Conservation (phyloP, 2,888 invertebrate species). For the Yponomeuta sedellus region DNA sequence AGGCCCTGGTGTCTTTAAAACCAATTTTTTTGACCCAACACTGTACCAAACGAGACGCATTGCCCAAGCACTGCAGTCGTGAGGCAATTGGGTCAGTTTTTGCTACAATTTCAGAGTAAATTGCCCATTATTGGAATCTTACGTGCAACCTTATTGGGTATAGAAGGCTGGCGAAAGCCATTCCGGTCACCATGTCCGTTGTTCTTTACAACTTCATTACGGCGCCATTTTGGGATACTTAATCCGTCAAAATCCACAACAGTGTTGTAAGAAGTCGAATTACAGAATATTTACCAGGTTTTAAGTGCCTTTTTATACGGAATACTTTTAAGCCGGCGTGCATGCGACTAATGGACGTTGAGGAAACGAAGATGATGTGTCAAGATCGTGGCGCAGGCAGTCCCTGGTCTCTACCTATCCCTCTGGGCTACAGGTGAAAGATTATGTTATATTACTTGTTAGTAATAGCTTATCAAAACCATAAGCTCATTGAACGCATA, state of each 20-base stretch:
- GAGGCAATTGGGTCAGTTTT: neutral
- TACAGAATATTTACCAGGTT: too few relatives aligned
- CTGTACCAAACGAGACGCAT: neutral
- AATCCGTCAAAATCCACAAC: neutral
- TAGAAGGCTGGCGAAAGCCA: neutral
- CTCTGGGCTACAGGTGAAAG: too few relatives aligned
- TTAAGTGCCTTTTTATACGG: too few relatives aligned
- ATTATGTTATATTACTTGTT: too few relatives aligned
- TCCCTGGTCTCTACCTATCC: too few relatives aligned
- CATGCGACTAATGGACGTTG: too few relatives aligned
- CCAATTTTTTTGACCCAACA: neutral
- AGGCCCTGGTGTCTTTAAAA: neutral
- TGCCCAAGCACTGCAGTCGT: neutral
- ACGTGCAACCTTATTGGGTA: neutral
- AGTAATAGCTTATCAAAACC: too few relatives aligned
- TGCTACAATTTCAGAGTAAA: neutral
- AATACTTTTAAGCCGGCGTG: too few relatives aligned
- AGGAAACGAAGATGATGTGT: too few relatives aligned
- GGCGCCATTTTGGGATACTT: neutral
- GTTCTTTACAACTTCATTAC: neutral
- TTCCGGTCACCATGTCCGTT: neutral
- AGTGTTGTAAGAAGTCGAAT: too few relatives aligned
- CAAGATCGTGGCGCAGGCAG: too few relatives aligned
- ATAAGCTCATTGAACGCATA: too few relatives aligned
- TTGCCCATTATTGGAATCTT: neutral